Evolutionary conservation across 2,113 vertebrate genomes (phyloP).

Genomic region (Theristicus caerulescens): DNA sequence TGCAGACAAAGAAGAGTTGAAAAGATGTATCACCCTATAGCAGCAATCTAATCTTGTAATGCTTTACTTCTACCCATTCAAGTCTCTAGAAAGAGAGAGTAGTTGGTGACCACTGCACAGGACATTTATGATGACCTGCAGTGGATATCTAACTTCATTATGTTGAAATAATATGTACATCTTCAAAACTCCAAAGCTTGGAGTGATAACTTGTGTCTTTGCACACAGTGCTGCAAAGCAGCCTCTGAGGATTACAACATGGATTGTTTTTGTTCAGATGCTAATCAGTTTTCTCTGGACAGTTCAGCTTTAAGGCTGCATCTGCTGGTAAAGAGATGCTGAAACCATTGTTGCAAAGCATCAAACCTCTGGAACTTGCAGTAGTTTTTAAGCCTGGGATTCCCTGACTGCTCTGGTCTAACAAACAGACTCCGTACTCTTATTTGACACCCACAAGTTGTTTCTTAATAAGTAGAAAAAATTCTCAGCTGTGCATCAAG

Average conservation of each 20-base stretch:
- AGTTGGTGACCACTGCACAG: neutral
- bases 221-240: neutral
- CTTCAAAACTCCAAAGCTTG: neutral
- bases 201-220: neutral
- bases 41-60: neutral
- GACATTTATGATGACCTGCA: neutral
- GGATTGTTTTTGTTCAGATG: neutral
- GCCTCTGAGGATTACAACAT: neutral
- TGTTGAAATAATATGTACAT: accelerated
- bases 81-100: neutral
- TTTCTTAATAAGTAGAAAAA: conserved; percentile 11
- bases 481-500: conserved; percentile 29
- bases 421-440: neutral
- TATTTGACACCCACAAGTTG: neutral
- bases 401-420: neutral
- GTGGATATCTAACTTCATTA: neutral
- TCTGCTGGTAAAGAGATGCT: neutral
- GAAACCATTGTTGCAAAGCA: neutral
- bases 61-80: neutral
- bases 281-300: neutral
- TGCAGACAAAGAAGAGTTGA: neutral
- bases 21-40: neutral
- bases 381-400: neutral
- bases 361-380: neutral
- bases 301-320: neutral